Evolutionary conservation across 2,888 invertebrate genomes (phyloP).

Genomic region (Heteropelma amictum): DNA sequence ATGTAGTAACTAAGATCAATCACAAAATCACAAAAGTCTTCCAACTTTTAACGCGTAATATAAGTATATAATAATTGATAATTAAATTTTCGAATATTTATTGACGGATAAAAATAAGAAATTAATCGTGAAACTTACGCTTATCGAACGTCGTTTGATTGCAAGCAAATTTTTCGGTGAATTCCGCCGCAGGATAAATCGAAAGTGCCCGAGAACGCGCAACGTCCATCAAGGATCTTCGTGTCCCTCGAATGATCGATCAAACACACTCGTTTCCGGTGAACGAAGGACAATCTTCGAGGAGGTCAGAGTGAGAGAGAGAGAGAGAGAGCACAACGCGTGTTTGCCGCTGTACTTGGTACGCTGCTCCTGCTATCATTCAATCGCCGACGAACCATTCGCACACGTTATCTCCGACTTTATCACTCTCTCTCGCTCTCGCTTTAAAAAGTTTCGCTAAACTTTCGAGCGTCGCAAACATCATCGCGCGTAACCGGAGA

Average conservation of each 20-base stretch:
- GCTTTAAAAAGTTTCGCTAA: too few species aligned
- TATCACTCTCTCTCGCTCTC: neutral
- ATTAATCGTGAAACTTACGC: neutral
- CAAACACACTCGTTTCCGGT: constrained; percentile 4
- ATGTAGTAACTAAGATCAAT: constrained; percentile 43
- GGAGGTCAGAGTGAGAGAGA: neutral
- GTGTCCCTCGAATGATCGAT: neutral
- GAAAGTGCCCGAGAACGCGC: constrained; percentile 34
- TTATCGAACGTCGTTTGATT: neutral
- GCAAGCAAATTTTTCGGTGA: neutral
- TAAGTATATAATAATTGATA: constrained; percentile 52
- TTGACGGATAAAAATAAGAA: neutral
- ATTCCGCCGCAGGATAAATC: too few species aligned
- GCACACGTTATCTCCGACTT: neutral
- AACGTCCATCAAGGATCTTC: constrained; percentile 46
- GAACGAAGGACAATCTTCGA: constrained; percentile 1
- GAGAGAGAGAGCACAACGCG: neutral
- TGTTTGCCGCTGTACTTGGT: constrained; percentile 2
- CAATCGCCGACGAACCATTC: neutral
- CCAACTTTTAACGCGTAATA: too few species aligned
- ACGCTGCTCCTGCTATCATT: neutral
- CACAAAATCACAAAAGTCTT: constrained; percentile 75
- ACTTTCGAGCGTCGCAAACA: too few species aligned
- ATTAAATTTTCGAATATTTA: constrained; percentile 10
- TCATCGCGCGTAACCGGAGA: too few species aligned